phyloP scores from a whole-genome alignment of 2,888 invertebrate species.

The Hydroisotoma schaefferi region DNA sequence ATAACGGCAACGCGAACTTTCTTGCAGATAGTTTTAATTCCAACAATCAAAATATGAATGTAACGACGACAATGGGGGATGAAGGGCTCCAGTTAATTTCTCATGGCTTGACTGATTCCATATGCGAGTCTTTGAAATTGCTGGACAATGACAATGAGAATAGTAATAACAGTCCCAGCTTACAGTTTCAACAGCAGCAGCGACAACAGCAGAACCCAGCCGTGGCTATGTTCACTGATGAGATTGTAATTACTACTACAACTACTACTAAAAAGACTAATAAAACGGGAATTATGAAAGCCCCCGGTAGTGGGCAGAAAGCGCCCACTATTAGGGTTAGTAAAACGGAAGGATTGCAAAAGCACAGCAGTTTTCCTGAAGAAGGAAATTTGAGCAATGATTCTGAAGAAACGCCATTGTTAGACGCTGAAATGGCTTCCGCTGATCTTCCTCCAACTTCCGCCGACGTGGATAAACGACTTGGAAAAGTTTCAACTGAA shows the following conservation, averaged over 20 bases:
- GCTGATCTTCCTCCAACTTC: not conserved
- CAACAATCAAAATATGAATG: constrained; percentile 21
- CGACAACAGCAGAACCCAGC: too few species aligned
- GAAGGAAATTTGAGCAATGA: constrained; percentile 34
- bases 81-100: constrained; percentile 27
- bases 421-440: constrained; percentile 10
- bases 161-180: constrained; percentile 1
- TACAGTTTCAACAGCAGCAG: constrained; percentile 12
- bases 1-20: constrained; percentile 34
- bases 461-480: not conserved
- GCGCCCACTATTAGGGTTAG: too few species aligned
- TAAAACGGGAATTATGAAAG: constrained; percentile 34
- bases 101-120: constrained; percentile 34
- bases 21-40: constrained; percentile 35
- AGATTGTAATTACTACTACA: constrained; percentile 36
- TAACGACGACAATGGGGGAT: constrained; percentile 8
- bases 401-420: constrained; percentile 35
- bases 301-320: not conserved
- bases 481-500: constrained; percentile 22
- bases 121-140: constrained; percentile 33
- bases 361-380: constrained; percentile 23
- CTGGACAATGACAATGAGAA: constrained; percentile 34
- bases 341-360: constrained; percentile 25
- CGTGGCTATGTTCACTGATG: constrained; percentile 37
- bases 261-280: constrained; percentile 21